Base-by-base conservation (phyloP, 2,888 invertebrate genomes). In the Yponomeuta sedellus region DNA sequence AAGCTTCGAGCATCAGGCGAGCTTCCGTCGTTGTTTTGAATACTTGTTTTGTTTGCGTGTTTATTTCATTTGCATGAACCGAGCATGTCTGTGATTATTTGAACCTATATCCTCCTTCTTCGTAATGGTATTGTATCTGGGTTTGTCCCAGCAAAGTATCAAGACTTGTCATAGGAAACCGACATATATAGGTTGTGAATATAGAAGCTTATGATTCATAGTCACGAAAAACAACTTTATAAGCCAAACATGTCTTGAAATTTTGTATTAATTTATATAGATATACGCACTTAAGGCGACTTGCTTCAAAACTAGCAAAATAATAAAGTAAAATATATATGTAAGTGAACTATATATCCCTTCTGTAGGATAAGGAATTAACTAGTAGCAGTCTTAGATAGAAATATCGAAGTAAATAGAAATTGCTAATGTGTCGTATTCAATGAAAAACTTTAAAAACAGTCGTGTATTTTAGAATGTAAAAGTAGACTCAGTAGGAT, bases 21-120 rank as follows among this genome's bases (percentile, higher is more conserved):
- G 88, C 89, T 90, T 88, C 80, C 81, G 85, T 88, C 77, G 82
- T 88, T 88, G 83, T 88, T 83, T 88, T 86, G 57, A 58, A 75
- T 76, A 52, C 67, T 80, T 85, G 79, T 82, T 86, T 90, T 84
- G 85, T 90, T 90, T 90, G 89, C 88, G 86, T 85, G 84, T 87
- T 78, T 83, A 76, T 86, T 87, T 91, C 82, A 89, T 91, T 91
- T 90, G 91, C 91, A 91, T 91, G 90, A 70, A 82, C 81, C 84
- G 77, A 83, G 91, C 90, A 91, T 91, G 91, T 77, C 79, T 84
- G 81, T 82, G 77, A 79, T 82, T 66, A 68, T 67, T 68, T 66
- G 22, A 61, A 39, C 79, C 81, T 72, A 78, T 77, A 77, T 82
- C 80, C 80, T 76, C 79, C 78, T 82, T 77, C 80, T 79, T 79